Evolutionary conservation across 2,888 invertebrate genomes (phyloP), one percentile per base, ranked within the genome.

Genomic region (Drosophila siamana): DNA sequence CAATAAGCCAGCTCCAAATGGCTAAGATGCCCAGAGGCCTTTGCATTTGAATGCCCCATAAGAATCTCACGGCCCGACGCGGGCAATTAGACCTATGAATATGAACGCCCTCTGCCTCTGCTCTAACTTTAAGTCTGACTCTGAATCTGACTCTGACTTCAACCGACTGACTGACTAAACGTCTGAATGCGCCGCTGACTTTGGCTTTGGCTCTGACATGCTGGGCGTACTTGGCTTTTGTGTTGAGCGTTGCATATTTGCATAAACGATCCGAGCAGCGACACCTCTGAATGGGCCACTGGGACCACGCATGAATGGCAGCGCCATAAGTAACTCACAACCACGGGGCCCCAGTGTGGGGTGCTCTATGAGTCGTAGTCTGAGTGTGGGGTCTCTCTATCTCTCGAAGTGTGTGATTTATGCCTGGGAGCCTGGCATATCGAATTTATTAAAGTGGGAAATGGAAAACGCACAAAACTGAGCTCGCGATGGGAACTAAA

Each of bases 221-320:
- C 86, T 84, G 82, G 80, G 80, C 78, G 85, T 81, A 80, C 63
- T 74, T 69, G 65, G 63, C 67, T 79, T 71, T 83, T 78, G 74
- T 80, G 84, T 79, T 81, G 63, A 63, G 61, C 55, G 69, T 64
- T 62, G 65, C 66, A 54, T 65, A 85, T 86, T 86, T 88, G 89
- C 85, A 86, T 86, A 89, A 86, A 78, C 86, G 79, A 72, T 77
- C 69, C 66, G 55, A 80, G 65, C 68, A 72, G 68, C 84, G 86
- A 83, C 82, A 83, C 82, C 82, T 83, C 70, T 78, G 69, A 82
- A 89, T 89, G 88, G 56, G 76, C 64, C 56, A 28, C 65, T 86
- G 78, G 47, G 63, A 84, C 89, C 89, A 82, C 82, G 82, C 82
- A 89, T 83, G 88, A 87, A 87, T 89, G 85, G 44, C 57, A 61